Base-by-base conservation (phyloP, 2,113 vertebrate genomes). In the Vulpes ferrilata region DNA sequence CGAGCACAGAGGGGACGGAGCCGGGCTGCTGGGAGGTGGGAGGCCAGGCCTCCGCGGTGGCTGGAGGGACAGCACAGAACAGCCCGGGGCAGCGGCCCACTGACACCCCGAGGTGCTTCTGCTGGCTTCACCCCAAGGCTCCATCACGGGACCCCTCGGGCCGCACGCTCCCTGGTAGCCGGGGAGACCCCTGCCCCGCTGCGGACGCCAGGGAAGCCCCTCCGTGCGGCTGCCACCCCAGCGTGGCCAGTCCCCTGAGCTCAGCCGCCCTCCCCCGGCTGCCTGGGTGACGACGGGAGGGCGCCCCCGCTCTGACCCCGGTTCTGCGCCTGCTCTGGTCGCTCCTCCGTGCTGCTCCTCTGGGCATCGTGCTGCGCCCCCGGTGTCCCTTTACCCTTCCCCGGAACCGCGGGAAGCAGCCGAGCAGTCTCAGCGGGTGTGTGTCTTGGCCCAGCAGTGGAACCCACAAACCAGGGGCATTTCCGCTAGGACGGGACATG, bases 401-500 rank as follows among this genome's bases (percentile, higher is more conserved):
- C 35, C 96, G 87, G 79, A 97, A 96, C 87, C 76, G n/a, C 69
- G 65, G 78, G 95, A 95, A 96, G 80, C 59, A 82, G 87, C 27
- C 96, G 4, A 84, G 7, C 38, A 84, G 96, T 79, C 92, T 85
- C 60, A 62, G 53, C 48, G 71, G 59, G 55, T 85, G 55, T 97
- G 96, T 93, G 93, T 96, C 93, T 97, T 86, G 95, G 92, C 98
- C 32, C 43, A 79, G 19, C 51, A 88, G 88, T 38, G 69, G 12
- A 78, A 88, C 83, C 79, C 96, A 97, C 94, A 27, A 96, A 94
- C 76, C 86, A 67, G 93, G 96, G 88, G 11, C 96, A 92, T 79
- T 89, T 96, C 69, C 79, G 71, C 96, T 60, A 78, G n/a, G 96
- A 95, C 53, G 55, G 67, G 97, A 94, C 73, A 76, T 4, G 88